These are phyloP conservation scores for Trachurus trachurus DNA, from an alignment of 2,797 vertebrate genomes.

Conservation along the genomic window DNA sequence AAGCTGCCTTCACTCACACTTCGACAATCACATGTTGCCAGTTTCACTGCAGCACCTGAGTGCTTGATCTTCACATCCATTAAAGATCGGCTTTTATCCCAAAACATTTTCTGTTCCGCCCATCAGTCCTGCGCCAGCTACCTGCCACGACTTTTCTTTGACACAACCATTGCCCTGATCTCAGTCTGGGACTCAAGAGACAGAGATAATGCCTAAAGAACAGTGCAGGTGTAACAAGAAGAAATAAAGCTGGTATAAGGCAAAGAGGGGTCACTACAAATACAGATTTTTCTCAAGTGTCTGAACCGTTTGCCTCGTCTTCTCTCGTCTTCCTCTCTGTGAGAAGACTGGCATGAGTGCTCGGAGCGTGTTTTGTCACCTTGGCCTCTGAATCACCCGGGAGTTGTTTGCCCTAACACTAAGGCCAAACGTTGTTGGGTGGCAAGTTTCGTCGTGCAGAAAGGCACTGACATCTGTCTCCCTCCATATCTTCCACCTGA, in stretches of 20 bases:
- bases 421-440: conserved; percentile 47
- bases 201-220: neutral
- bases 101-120: neutral
- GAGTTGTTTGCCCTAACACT: conserved; percentile 45
- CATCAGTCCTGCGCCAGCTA: no score
- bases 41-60: neutral
- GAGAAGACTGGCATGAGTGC: neutral
- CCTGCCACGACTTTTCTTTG: no score
- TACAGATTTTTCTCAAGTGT: no score
- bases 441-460: conserved; percentile 58
- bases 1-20: conserved; percentile 1
- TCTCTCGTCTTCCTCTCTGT: no score
- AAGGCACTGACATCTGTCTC: conserved; percentile 77
- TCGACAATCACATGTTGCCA: conserved; percentile 9
- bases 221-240: no score
- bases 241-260: no score
- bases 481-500: conserved; percentile 75
- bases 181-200: neutral
- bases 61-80: conserved; percentile 1
- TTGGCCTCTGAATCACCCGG: conserved; percentile 53
- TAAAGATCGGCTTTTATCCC: neutral
- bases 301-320: no score
- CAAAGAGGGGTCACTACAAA: no score
- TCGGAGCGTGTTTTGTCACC: conserved; percentile 7
- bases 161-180: neutral